A percentile compares a stretch with the other conserved stretches of the same genome.
Conservation (phyloP, 2,113 vertebrate genomes). For the Corvus hawaiiensis region DNA sequence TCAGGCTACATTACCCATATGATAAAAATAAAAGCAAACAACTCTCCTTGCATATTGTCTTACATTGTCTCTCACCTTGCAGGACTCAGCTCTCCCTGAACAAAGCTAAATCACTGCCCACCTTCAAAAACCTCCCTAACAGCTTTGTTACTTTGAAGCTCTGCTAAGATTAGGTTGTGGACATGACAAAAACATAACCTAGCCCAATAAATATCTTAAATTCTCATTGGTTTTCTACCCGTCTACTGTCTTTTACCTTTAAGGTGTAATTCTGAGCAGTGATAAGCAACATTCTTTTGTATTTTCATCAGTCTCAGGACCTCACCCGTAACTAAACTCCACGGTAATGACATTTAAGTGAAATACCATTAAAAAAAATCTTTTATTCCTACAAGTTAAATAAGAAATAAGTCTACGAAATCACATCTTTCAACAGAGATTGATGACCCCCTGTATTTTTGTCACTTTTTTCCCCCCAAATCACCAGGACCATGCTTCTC, state of each 20-base stretch:
- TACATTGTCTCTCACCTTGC: neutral
- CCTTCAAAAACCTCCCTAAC: neutral
- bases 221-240: neutral
- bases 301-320: neutral
- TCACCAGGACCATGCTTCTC: neutral
- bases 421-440: neutral
- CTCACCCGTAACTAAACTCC: neutral
- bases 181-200: neutral
- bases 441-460: neutral
- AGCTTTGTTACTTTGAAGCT: neutral
- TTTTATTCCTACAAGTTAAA: neutral
- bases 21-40: conserved; percentile 32
- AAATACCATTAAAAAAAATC: neutral
- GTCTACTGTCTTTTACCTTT: neutral
- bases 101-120: neutral
- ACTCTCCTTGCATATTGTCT: neutral
- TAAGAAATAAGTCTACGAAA: neutral
- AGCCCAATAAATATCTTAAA: neutral
- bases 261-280: neutral
- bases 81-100: neutral
- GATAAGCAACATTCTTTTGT: neutral
- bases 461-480: neutral
- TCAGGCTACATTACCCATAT: neutral
- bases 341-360: fast-evolving
- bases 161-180: neutral